Base-by-base conservation (phyloP, 2,797 vertebrate species). In the Anas acuta region DNA sequence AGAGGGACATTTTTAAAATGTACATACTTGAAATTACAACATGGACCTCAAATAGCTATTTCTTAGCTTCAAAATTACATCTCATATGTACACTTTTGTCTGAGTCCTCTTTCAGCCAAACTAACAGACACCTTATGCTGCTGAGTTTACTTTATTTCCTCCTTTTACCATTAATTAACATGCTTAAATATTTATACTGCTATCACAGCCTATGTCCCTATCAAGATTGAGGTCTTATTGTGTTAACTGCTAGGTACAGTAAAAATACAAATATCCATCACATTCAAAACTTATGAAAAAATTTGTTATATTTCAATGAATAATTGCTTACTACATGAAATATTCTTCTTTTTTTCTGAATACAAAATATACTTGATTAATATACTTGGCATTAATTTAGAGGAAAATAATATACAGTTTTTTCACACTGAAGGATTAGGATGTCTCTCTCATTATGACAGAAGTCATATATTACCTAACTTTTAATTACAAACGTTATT, bases 171-270 rank as follows among this genome's bases (percentile, higher is more conserved):
- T 81, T 84, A 76, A 95, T 95, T 91, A 93, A 81, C 47, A 32
- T 73, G 56, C 72, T 86, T 86, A 95, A 92, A 91, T 95, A 96
- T 96, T 97, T 93, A 94, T 75, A 72, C 35, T 94, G 64, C 28
- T 94, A 47, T 91, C 47, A 73, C 18, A 82, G 43, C 57, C 35
- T 49, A 90, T 71, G n/a, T 82, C 14, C 66, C 35, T 39, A 47
- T 79, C 39, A 82, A 84, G 67, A 91, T 7, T 71, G 74, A 78
- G 74, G 35, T 81, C 53, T 57, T 75, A 53, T 37, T 86, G 76
- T 78, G 73, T 57, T 88, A 94, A 91, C 81, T 90, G 33, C 66
- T 67, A 90, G 51, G 53, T 84, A 81, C 25, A 82, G 28, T 61
- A 16, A 53, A 87, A 94, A 94, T 54, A 86, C 26, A 79, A 20